Percentiles rank a stretch among this genome's conserved stretches.
Conservation (phyloP, 1,140 invertebrate genomes). For the Galleria mellonella region DNA sequence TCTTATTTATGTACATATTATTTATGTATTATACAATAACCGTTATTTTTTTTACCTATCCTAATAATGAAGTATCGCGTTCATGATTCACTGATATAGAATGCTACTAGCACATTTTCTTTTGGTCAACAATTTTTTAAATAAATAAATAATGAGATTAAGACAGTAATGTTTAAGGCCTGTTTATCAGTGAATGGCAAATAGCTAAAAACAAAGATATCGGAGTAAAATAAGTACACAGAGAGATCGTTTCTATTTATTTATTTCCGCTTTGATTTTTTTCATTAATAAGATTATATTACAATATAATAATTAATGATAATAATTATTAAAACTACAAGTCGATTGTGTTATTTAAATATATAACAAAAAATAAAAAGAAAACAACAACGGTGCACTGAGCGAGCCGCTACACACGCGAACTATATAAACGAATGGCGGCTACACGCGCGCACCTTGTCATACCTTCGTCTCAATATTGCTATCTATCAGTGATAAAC, state of each 20-base stretch:
- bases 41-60: no score
- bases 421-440: slow-evolving; percentile 17
- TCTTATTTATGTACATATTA: no score
- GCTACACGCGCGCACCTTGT: slow-evolving; percentile 35
- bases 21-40: no score
- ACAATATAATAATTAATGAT: slow-evolving; percentile 74
- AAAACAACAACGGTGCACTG: slow-evolving; percentile 58
- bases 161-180: no score
- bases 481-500: slow-evolving; percentile 52
- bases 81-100: no score
- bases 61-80: no score
- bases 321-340: slow-evolving; percentile 73
- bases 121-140: no score
- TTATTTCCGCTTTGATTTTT: slow-evolving; percentile 72
- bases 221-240: slow-evolving; percentile 25
- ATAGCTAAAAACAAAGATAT: slow-evolving; percentile 4
- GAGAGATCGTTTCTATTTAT: slow-evolving; percentile 57
- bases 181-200: no score
- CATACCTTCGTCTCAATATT: slow-evolving; percentile 51
- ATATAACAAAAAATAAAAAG: slow-evolving; percentile 67
- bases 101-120: no score
- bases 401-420: slow-evolving; percentile 23
- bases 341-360: slow-evolving; percentile 72
- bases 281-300: slow-evolving; percentile 74
- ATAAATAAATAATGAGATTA: no score